phyloP scores from a whole-genome alignment of 2,888 invertebrate species.

The Macrosoma leucophasiata region DNA sequence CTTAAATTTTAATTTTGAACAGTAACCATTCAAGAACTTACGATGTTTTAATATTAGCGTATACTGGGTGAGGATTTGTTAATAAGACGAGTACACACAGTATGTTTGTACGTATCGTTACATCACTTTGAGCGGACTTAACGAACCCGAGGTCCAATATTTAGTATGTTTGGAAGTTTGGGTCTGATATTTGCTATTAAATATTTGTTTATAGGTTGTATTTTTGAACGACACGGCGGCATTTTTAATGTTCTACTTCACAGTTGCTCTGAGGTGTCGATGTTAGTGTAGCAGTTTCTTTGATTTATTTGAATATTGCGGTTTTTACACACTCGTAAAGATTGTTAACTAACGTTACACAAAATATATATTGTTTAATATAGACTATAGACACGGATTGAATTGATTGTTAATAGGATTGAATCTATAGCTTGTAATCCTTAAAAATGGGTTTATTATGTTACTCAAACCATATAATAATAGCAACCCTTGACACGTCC shows the following conservation, averaged over 20 bases:
- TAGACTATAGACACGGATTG: too few relatives aligned
- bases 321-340: too few relatives aligned
- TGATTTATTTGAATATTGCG: too few relatives aligned
- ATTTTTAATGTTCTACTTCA: too few relatives aligned
- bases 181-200: constrained; percentile 62
- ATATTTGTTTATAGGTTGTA: constrained; percentile 64
- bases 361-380: too few relatives aligned
- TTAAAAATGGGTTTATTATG: too few relatives aligned
- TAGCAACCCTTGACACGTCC: too few relatives aligned
- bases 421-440: too few relatives aligned
- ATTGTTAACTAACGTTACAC: too few relatives aligned
- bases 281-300: constrained; percentile 32
- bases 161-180: constrained; percentile 65
- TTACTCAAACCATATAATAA: too few relatives aligned
- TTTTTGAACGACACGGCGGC: too few relatives aligned
- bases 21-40: constrained; percentile 14
- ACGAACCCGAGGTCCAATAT: constrained; percentile 65
- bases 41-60: constrained; percentile 25
- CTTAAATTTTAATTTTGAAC: constrained; percentile 27
- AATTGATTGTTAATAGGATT: too few relatives aligned
- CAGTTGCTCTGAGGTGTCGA: constrained; percentile 56
- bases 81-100: constrained; percentile 63
- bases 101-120: constrained; percentile 65
- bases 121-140: constrained; percentile 67
- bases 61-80: constrained; percentile 56